phyloP scores from a whole-genome alignment of 2,888 invertebrate species.

The Eupithecia inturbata region DNA sequence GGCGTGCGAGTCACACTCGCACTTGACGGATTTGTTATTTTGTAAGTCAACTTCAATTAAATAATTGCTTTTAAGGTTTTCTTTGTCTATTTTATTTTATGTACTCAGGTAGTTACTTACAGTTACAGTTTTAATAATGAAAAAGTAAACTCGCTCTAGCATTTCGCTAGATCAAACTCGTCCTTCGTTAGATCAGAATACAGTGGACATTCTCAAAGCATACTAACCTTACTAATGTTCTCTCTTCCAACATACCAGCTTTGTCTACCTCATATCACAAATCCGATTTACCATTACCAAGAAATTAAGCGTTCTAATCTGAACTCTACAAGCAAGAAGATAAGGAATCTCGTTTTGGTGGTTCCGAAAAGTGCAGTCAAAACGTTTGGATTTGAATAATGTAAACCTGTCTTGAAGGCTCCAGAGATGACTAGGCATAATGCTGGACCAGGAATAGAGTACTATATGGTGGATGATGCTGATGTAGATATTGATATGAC shows the following conservation, averaged over 20 bases:
- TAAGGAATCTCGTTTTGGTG: constrained; percentile 36
- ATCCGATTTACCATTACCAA: constrained; percentile 32
- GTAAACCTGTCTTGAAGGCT: constrained; percentile 74
- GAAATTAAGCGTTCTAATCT: constrained; percentile 41
- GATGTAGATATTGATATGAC: constrained; percentile 47
- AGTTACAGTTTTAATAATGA: too few species aligned
- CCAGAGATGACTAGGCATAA: constrained; percentile 80
- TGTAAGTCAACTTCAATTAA: neutral
- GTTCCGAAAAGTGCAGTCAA: constrained; percentile 52
- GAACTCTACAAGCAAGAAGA: constrained; percentile 40
- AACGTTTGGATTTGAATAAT: constrained; percentile 79
- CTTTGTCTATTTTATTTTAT: neutral
- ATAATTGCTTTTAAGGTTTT: neutral
- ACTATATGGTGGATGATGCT: constrained; percentile 60
- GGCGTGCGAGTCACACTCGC: too few species aligned
- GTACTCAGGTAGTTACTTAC: too few species aligned
- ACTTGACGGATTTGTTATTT: too few species aligned
- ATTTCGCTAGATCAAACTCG: constrained; percentile 26
- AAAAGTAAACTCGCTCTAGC: neutral
- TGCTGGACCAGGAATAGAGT: constrained; percentile 61
- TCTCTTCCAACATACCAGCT: constrained; percentile 66
- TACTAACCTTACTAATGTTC: constrained; percentile 59
- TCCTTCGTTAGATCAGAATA: constrained; percentile 41
- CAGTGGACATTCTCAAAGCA: constrained; percentile 63
- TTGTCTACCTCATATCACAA: constrained; percentile 57